These are phyloP conservation scores for Oscheius sp. DNA, from an alignment of 2,888 invertebrate genomes.

Conservation along the genomic window DNA sequence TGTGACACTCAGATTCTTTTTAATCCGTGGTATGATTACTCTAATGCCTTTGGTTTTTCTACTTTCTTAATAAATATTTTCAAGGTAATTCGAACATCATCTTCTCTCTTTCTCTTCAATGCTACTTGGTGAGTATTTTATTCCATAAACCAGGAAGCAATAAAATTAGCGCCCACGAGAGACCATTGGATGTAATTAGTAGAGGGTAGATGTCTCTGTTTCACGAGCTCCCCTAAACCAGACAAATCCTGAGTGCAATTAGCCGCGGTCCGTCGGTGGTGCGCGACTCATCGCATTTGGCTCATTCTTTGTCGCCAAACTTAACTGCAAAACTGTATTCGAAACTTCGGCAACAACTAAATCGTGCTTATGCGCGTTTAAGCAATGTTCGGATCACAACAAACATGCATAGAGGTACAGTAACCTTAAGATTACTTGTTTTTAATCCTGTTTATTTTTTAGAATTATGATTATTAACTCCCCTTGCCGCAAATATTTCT, in stretches of 20 bases:
- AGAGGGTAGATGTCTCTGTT: conserved; percentile 9
- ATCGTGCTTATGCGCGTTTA: conserved; percentile 22
- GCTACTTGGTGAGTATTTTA: conserved; percentile 22
- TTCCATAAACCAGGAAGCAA: neutral
- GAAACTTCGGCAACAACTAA: conserved; percentile 12
- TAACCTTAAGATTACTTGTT: too few relatives aligned
- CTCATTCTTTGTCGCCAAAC: neutral
- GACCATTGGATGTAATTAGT: conserved; percentile 14
- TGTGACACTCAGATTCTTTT: conserved; percentile 24
- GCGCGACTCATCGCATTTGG: conserved; percentile 26
- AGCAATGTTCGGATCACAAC: neutral
- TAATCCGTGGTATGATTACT: conserved; percentile 1
- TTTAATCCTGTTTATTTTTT: neutral
- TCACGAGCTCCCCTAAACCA: conserved; percentile 25
- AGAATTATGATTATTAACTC: neutral
- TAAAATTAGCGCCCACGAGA: neutral
- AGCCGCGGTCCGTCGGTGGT: conserved; percentile 25
- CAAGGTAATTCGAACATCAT: conserved; percentile 12
- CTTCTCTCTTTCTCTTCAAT: conserved; percentile 8
- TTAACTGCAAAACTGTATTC: conserved; percentile 26
- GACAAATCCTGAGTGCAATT: conserved; percentile 27
- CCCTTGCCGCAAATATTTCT: neutral
- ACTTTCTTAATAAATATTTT: neutral
- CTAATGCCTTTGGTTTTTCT: neutral
- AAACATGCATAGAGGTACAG: too few relatives aligned